A percentile compares a stretch with the other conserved stretches of the same genome.
phyloP scores from a whole-genome alignment of 2,797 vertebrate species.

The Botia kubotai region DNA sequence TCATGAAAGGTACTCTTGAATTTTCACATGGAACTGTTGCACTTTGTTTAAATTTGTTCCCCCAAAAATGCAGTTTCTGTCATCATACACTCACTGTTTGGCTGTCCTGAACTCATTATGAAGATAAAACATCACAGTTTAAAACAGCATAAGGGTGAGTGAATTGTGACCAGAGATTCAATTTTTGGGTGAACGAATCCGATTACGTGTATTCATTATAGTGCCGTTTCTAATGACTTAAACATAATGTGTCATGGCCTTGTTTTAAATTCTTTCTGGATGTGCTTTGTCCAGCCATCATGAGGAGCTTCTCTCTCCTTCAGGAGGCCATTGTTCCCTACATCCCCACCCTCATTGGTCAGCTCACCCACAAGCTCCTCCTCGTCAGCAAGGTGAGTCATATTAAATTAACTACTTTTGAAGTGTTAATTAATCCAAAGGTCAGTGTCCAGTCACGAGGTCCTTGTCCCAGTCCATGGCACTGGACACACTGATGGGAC shows the following conservation, averaged over 20 bases:
- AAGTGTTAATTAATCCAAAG: neutral
- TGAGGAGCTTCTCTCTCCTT: slow-evolving; percentile 98
- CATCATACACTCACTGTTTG: too few species aligned
- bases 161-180: too few species aligned
- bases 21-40: neutral
- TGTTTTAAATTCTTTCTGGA: neutral
- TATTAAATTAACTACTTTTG: too few species aligned
- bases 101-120: too few species aligned
- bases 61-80: neutral
- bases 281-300: slow-evolving; percentile 84
- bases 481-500: slow-evolving; percentile 46
- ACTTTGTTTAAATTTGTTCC: too few species aligned
- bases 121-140: too few species aligned
- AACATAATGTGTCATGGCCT: neutral
- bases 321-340: slow-evolving; percentile 96
- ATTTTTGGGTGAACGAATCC: too few species aligned
- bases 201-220: too few species aligned
- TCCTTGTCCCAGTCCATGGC: slow-evolving; percentile 47
- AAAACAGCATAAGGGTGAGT: too few species aligned
- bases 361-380: slow-evolving; percentile 96
- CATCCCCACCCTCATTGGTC: slow-evolving; percentile 92
- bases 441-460: slow-evolving; percentile 45
- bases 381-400: slow-evolving; percentile 94
- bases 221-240: neutral
- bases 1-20: slow-evolving; percentile 91